Evolutionary conservation across 2,888 invertebrate species (phyloP), one percentile per base, ranked within the genome.

Genomic region (Megastigmus dorsalis): DNA sequence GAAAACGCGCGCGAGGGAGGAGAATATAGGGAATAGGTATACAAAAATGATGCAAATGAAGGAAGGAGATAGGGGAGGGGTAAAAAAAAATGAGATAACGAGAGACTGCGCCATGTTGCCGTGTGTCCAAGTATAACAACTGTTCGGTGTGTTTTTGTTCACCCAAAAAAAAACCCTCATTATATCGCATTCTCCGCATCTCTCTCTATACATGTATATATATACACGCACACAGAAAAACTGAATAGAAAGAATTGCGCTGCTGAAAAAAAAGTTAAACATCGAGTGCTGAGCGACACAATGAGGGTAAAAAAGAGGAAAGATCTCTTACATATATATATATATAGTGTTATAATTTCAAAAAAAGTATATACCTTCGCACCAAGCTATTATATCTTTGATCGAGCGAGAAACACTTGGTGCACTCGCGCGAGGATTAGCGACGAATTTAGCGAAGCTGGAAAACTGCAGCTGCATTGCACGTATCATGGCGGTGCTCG

Each of bases 61-160:
- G 6, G 45, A 41, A 28, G 23, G 36, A 38, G 13, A 38, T 4
- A 20, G 18, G 13, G n/a, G 13, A 13, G 18, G 28, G 43, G 26
- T 20, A 59, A 69, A 43, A 66, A 55, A 69, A 43, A 66, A 55
- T 33, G 66, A 50, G 50, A 50, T 72, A 65, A 72, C 72, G 65
- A 72, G 57, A 52, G 57, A 38, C 59, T n/a, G 18, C 65, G 36
- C n/a, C 33, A 30, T n/a, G 50, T 57, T 43, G 48, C 57, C 45
- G 38, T 48, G 38, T 48, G 38, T 62, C 50, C 33, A 36, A 70
- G 62, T 45, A n/a, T n/a, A 63, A 45, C 43, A 55, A 62, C 48
- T 43, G 9, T 50, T 28, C 10, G 7, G 20, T 28, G 38, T 30
- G 55, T 62, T 70, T 62, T 70, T 55, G 55, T 38, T 65, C 48